Percentiles rank a stretch among this genome's conserved stretches.
Conservation (phyloP, 2,113 vertebrate genomes). For the Notothenia coriiceps region DNA sequence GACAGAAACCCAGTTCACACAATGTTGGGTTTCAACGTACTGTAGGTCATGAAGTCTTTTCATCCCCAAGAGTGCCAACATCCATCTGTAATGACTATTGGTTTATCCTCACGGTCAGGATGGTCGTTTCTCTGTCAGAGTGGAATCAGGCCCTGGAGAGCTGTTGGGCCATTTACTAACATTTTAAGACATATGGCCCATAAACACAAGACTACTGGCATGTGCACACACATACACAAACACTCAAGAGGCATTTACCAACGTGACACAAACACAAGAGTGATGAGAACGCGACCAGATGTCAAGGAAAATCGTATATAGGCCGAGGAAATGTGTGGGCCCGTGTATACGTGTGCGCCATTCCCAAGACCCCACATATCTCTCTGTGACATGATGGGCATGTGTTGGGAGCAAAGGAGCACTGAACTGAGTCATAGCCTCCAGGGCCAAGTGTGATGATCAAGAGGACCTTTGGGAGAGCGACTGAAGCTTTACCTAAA, state of each 20-base stretch:
- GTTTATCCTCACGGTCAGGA: slow-evolving; percentile 62
- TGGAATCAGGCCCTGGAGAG: slow-evolving; percentile 49
- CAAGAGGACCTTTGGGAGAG: slow-evolving; percentile 62
- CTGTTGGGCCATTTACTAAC: slow-evolving; percentile 61
- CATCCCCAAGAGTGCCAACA: slow-evolving; percentile 50
- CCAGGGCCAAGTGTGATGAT: slow-evolving; percentile 58
- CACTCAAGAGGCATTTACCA: slow-evolving; percentile 36
- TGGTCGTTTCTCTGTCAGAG: slow-evolving; percentile 65
- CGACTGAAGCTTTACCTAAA: slow-evolving; percentile 57
- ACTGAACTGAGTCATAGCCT: slow-evolving; percentile 66
- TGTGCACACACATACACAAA: slow-evolving; percentile 51
- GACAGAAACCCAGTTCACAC: background rate
- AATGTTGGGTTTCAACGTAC: slow-evolving; percentile 13
- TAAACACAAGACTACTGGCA: slow-evolving; percentile 52
- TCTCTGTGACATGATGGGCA: slow-evolving; percentile 60
- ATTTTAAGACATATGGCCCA: slow-evolving; percentile 68
- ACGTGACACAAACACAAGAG: slow-evolving; percentile 56
- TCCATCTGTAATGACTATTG: slow-evolving; percentile 48
- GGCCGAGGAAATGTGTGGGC: slow-evolving; percentile 10
- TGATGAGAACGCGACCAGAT: slow-evolving; percentile 53
- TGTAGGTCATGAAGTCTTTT: slow-evolving; percentile 50
- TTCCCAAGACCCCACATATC: slow-evolving; percentile 17
- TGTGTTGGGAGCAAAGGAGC: slow-evolving; percentile 55
- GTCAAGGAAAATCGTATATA: slow-evolving; percentile 69
- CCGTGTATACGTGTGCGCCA: slow-evolving; percentile 1